Base-by-base conservation (phyloP, 92 coral and sea anemone species). In the Anthopleura xanthogrammica region DNA sequence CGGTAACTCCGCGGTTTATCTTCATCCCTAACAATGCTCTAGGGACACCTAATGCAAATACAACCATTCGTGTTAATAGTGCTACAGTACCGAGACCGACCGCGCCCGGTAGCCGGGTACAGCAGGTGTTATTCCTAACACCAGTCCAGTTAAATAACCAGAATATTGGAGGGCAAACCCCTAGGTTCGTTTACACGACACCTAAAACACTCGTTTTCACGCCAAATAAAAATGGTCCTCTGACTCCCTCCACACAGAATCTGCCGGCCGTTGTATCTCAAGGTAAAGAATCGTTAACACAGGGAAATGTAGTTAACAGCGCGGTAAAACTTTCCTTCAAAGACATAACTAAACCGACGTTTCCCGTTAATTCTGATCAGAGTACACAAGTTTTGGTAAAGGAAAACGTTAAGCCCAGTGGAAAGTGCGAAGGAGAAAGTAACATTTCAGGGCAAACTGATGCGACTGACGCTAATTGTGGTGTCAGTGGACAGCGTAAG, bases 61-160 rank as follows among this genome's bases (percentile, higher is more conserved):
- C 70, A 7, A 8, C 13, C 70, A 62, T 20, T 20, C 29, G 9
- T 7, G 70, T 62, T 20, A 19, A 19, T 12, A 54, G 52, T 36
- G 8, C 73, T 41, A 60, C 60, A 75, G 58, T 9, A 9, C 70
- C 70, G 24, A 62, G 50, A 58, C 73, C 76, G 60, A 43, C 62
- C 83, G 20, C 77, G 60, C 76, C 83, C 60, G 40, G 58, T 36
- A 22, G 29, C 19, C 58, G 76, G 50, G 48, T 75, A 7, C 83
- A 64, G 39, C 83, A 80, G 72, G 83, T 80, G 50, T 8, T 66
- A 23, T 64, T 64, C 72, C 77, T 80, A 7, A 64, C 86, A 2
- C 86, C 86, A 12, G 56, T 74, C 2, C 23, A 52, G 72, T 0
- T 76, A 22, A 72, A 72, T 23, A 57, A 40, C 50, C 79, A 72